These are phyloP conservation scores for Alosa alosa DNA, from an alignment of 2,113 vertebrate species.

Conservation along the genomic window DNA sequence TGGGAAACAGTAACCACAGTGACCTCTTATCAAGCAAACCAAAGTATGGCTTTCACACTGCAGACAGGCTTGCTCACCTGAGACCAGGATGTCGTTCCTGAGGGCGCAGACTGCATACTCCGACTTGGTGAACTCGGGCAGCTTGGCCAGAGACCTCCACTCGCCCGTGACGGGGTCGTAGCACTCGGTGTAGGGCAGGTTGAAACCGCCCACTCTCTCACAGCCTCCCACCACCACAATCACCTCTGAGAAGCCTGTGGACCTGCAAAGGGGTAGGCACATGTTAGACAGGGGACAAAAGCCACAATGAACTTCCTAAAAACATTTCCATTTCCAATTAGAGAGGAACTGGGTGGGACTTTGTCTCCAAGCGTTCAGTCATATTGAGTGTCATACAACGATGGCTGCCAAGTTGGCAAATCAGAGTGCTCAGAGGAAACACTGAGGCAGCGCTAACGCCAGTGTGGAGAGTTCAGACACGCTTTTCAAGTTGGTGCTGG, in stretches of 20 bases:
- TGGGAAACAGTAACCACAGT: neutral
- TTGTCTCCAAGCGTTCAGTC: neutral
- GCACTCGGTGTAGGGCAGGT: conserved; percentile 95
- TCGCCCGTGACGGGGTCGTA: conserved; percentile 96
- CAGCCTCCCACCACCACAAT: conserved; percentile 98
- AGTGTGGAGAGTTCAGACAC: neutral
- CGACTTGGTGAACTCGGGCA: conserved; percentile 97
- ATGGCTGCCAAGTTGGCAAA: neutral
- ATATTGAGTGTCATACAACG: neutral
- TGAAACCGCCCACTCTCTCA: conserved; percentile 94
- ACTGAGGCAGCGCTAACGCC: neutral
- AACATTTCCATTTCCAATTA: neutral
- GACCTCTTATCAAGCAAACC: conserved; percentile 8
- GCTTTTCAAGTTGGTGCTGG: neutral
- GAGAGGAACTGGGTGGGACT: neutral
- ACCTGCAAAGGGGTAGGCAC: conserved; percentile 69
- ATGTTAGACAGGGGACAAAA: neutral
- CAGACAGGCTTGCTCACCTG: conserved; percentile 76
- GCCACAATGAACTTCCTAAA: neutral
- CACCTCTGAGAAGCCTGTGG: conserved; percentile 95
- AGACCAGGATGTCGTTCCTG: conserved; percentile 96
- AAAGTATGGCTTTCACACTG: neutral
- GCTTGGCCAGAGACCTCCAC: conserved; percentile 95
- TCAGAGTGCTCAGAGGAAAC: neutral
- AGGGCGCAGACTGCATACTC: conserved; percentile 96